Base-by-base conservation (phyloP, 2,888 invertebrate genomes). In the Hyppa rectilinea region DNA sequence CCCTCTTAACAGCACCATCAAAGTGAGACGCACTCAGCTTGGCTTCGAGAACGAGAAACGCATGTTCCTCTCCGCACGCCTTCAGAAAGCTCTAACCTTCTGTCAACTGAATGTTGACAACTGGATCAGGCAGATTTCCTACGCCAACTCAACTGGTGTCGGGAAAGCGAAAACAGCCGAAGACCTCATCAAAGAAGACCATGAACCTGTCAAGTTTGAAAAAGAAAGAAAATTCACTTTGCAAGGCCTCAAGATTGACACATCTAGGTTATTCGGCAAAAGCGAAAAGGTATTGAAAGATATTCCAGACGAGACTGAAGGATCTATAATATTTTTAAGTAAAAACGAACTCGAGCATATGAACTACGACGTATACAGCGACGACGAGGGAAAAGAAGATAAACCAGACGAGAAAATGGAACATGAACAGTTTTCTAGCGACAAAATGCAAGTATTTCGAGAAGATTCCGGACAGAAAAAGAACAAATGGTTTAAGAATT, bases 281-380 rank as follows among this genome's bases (percentile, higher is more conserved):
- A 96, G 95, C 76, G 96, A 96, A 80, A 95, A 95, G 80, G 95
- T 96, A 20, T 89, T 96, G 26, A 96, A 94, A 87, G 96, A 96
- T 85, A 96, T 96, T 61, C 96, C 96, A 0, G 96, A 97, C 74
- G 97, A 97, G 85, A 97, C 96, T 53, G 97, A 97, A 88, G 97
- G 97, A 58, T 97, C 97, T 0, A 97, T 97, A n/a, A 97, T 97
- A 92, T 97, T 97, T 90, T 93, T 97, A 81, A 97, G 97, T 88
- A 97, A 97, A 93, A 96, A 96, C 82, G 97, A 97, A 94, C 92
- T 97, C 83, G 97, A 97, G 87, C 96, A 97, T 85, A 95, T 97
- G 93, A 97, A 97, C 80, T 96, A 96, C 87, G 96, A 96, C 75
- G 95, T 96, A 47, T 96, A 95, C 78, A 96, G 96, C 82, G 96